Base-by-base conservation (phyloP, 2,113 vertebrate genomes). In the Lonchura striata region DNA sequence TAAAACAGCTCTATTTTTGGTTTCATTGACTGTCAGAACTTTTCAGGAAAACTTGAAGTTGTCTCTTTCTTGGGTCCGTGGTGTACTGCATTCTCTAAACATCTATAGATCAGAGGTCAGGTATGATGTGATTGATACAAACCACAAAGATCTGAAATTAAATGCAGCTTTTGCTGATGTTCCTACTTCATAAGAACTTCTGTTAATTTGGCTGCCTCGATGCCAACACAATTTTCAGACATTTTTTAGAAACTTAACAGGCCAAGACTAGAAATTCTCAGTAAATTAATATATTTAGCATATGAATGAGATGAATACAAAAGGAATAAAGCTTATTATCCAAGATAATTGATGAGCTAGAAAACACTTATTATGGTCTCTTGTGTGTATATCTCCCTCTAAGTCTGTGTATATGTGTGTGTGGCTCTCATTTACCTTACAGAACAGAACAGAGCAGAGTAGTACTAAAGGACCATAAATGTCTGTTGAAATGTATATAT, bases 241-340 rank as follows among this genome's bases (percentile, higher is more conserved):
- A 54, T 46, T 60, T 72, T 83, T 69, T 39, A 41, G 65, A 54
- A 90, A 65, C 24, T 70, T 64, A 46, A 68, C n/a, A 81, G 52
- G 41, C 37, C 57, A 57, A 80, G 30, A 81, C 27, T 65, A 83
- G 35, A 96, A 85, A 77, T 63, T 53, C 22, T 80, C 3, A 4
- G 57, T 54, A 57, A 93, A 70, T 86, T 35, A 57, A 56, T 69
- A 31, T 15, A 9, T 65, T 95, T 92, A 64, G 76, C n/a, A 53
- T 83, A 47, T 79, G 61, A 89, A 91, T 65, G 24, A 86, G 22
- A 69, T 47, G 8, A 91, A 53, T 78, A 60, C 16, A 88, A 78
- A 92, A 92, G 35, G 24, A 28, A 77, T 77, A 81, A 91, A 86
- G 7, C 35, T 24, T 63, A 41, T 87, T 28, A 47, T 59, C 28